phyloP scores from a whole-genome alignment of 2,113 vertebrate genomes.

The Dromaius novaehollandiae region DNA sequence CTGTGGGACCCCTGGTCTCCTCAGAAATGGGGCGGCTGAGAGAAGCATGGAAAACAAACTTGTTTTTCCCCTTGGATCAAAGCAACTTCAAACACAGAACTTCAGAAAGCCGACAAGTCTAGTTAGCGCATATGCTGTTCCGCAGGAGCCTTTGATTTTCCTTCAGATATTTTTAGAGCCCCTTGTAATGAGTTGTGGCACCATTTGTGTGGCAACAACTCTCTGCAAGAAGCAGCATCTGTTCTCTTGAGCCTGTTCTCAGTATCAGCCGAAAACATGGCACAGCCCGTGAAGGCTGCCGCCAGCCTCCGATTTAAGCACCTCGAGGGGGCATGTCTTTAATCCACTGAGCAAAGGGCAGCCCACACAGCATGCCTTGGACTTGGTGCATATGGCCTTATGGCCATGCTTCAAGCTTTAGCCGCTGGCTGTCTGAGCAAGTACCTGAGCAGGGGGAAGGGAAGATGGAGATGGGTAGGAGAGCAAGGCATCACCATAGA shows the following conservation, averaged over 20 bases:
- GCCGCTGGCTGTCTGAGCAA: background rate
- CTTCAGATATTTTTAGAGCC: constrained; percentile 45
- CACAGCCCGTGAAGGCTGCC: no score
- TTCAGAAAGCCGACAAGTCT: constrained; percentile 6
- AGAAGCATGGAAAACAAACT: background rate
- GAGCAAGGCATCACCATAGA: background rate
- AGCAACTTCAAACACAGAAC: background rate
- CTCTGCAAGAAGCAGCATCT: background rate
- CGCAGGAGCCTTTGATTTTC: constrained; percentile 42
- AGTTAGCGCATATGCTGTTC: background rate
- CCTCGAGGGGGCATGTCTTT: background rate
- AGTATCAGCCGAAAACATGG: background rate
- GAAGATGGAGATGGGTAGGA: background rate
- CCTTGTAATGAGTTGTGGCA: background rate
- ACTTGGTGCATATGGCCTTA: background rate
- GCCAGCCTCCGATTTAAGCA: background rate
- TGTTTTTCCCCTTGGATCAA: constrained; percentile 12
- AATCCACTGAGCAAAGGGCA: background rate
- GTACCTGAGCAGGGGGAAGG: background rate
- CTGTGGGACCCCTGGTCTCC: background rate
- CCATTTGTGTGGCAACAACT: background rate
- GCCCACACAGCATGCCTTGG: no score
- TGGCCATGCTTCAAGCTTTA: background rate
- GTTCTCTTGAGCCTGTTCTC: background rate
- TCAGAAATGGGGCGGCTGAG: background rate